Evolutionary conservation across 2,797 vertebrate species (phyloP).

Genomic region (Bradypodion pumilum): DNA sequence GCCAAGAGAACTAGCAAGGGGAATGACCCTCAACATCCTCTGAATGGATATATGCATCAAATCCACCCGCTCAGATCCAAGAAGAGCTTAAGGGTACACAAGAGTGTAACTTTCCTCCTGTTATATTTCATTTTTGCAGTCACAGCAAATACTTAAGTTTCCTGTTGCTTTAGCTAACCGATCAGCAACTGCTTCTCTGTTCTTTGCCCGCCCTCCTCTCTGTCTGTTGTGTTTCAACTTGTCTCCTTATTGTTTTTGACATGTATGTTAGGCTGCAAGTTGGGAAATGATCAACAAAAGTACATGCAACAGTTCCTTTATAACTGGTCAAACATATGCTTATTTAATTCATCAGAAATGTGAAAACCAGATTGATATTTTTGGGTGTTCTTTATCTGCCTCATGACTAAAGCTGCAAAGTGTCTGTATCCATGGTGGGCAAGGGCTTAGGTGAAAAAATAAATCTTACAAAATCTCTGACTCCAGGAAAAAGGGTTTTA

Average conservation of each 20-base stretch:
- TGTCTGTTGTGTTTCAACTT: neutral
- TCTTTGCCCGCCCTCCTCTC: neutral
- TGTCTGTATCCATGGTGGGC: constrained; percentile 27
- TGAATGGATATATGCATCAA: no score
- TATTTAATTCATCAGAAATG: constrained; percentile 23
- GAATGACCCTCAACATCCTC: no score
- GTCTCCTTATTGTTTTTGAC: neutral
- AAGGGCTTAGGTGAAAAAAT: constrained; percentile 32
- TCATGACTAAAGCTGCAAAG: constrained; percentile 5
- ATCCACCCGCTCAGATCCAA: no score
- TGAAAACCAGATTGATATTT: constrained; percentile 36
- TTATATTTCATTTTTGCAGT: neutral
- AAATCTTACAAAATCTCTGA: constrained; percentile 32
- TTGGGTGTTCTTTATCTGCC: constrained; percentile 20
- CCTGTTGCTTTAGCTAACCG: neutral
- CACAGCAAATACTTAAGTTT: neutral
- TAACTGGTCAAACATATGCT: constrained; percentile 10
- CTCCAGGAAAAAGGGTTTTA: constrained; percentile 23
- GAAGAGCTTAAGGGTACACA: no score
- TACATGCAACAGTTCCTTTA: constrained; percentile 7
- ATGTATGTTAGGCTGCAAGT: neutral
- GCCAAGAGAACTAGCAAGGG: no score
- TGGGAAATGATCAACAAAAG: neutral
- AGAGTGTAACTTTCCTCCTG: neutral
- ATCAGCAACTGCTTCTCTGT: neutral